These are phyloP conservation scores for Anguilla pacifica DNA, from an alignment of 2,797 vertebrate genomes.

Conservation along the genomic window DNA sequence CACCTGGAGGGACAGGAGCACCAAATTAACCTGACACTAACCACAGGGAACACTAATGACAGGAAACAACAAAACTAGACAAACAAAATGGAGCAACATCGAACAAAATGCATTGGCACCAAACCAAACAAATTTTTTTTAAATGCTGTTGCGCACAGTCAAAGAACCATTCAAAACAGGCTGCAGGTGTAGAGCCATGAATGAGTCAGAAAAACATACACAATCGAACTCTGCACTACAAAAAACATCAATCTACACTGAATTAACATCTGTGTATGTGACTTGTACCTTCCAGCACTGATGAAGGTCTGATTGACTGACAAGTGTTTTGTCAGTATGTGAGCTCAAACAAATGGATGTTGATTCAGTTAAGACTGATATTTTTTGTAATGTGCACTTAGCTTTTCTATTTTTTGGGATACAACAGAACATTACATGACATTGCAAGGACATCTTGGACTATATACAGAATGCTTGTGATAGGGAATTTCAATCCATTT, in stretches of 20 bases:
- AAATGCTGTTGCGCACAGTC: neutral
- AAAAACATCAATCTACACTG: neutral
- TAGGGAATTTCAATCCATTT: neutral
- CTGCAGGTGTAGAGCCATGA: neutral
- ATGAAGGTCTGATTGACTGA: neutral
- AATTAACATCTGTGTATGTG: no score
- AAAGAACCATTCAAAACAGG: neutral
- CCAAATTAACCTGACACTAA: neutral
- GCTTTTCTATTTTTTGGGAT: neutral
- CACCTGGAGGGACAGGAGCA: slow-evolving; percentile 72
- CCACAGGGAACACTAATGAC: neutral
- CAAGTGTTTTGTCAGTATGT: neutral
- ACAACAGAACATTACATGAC: neutral
- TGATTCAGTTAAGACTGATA: neutral
- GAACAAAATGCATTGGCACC: neutral
- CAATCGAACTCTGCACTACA: neutral
- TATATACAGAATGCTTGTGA: neutral
- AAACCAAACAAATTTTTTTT: no score
- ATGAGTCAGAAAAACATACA: neutral
- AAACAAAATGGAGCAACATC: neutral
- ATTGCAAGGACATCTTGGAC: neutral
- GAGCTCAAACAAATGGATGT: neutral
- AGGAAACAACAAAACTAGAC: neutral
- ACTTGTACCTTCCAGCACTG: neutral
- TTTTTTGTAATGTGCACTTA: neutral